Base-by-base conservation (phyloP, 2,113 vertebrate species). In the Narcine bancroftii region DNA sequence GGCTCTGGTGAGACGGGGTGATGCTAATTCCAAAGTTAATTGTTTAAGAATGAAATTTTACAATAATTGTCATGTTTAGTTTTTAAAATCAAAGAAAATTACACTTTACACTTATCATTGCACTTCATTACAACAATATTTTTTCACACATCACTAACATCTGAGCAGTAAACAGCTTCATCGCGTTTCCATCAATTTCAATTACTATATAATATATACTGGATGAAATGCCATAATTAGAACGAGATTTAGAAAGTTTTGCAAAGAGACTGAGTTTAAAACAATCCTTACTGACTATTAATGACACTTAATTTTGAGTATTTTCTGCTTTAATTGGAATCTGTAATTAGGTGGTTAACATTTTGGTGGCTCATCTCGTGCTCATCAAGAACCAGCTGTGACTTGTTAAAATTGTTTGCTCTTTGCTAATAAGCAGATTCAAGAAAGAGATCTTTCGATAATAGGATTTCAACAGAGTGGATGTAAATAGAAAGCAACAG, bases 281-380 rank as follows among this genome's bases (percentile, higher is more conserved):
- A 91, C 42, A 33, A 71, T 91, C 47, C 45, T 69, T 69, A 71
- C 13, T 69, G 65, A 65, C 65, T 45, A 71, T 47, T 65, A 89
- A 89, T 89, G 69, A 69, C 45, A 91, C 39, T 69, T 45, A 50
- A 69, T 45, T 69, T 36, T 21, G 26, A 66, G 63, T 45, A 39
- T 66, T 91, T 91, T 91, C 65, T 71, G 39, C 21, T 66, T 36
- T 69, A 69, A 91, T 69, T 69, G 65, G 36, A 91, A 69, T 47
- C 63, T 29, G 65, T 91, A 91, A 69, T 91, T 71, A 47, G 89
- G 39, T 91, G 89, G 63, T 69, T 45, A 91, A 91, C 53, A 69
- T 69, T 91, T 66, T 91, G 89, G 71, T 69, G 65, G 65, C 71
- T 91, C 89, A 91, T 91, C 89, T 69, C 63, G 71, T 45, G 29